phyloP scores from a whole-genome alignment of 37 sponge, comb jelly and placozoan species.

The Ianthella basta region DNA sequence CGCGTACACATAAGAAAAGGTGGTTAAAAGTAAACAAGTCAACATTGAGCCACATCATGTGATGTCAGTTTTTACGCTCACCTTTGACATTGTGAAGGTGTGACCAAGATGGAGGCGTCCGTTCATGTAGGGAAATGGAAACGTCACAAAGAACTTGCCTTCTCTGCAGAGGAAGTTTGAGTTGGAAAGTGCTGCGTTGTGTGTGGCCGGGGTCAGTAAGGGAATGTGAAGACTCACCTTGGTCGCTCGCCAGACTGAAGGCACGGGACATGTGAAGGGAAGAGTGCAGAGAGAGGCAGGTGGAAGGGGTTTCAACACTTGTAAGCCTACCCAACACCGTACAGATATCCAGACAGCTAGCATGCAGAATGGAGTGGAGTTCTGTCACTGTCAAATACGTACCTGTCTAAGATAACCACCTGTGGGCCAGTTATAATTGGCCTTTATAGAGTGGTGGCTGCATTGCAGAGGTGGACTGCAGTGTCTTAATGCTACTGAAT shows the following conservation, averaged over 20 bases:
- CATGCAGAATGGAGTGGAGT: no score
- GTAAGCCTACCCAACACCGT: no score
- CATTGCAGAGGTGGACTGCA: no score
- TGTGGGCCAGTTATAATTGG: background rate
- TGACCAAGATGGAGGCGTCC: conserved; percentile 97
- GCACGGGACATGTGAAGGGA: background rate
- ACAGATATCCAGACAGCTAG: no score
- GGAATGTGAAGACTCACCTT: background rate
- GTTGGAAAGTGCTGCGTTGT: background rate
- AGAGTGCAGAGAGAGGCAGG: background rate
- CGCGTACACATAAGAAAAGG: no score
- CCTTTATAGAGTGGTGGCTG: no score
- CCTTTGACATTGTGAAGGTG: conserved; percentile 96
- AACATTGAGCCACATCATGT: background rate
- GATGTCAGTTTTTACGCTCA: background rate
- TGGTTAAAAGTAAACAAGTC: background rate
- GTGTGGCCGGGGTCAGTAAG: background rate
- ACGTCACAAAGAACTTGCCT: conserved; percentile 91
- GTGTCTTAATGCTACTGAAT: no score
- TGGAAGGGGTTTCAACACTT: no score
- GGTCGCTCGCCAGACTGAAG: conserved; percentile 14
- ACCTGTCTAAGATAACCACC: no score
- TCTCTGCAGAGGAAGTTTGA: conserved; percentile 20
- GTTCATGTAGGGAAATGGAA: conserved; percentile 99
- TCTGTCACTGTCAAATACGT: no score